A percentile compares a stretch with the other conserved stretches of the same genome.
Conservation (phyloP, 1,140 invertebrate genomes). For the Pogonomyrmex californicus region DNA sequence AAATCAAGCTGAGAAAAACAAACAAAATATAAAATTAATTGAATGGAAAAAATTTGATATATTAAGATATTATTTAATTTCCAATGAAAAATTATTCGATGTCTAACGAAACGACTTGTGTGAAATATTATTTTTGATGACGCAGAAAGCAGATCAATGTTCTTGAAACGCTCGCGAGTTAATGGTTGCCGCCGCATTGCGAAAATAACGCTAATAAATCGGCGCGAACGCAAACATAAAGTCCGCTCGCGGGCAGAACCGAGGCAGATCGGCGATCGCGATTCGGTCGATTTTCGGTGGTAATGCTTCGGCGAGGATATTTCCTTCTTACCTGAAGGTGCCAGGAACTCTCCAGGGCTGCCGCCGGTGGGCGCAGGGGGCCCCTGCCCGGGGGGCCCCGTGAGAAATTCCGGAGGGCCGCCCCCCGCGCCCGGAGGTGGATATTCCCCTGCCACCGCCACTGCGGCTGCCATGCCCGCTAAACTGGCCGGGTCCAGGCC, state of each 20-base stretch:
- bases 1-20: neutral
- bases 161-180: slow-evolving; percentile 19
- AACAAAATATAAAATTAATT: neutral
- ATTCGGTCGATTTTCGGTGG: slow-evolving; percentile 47
- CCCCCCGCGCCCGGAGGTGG: slow-evolving; percentile 89
- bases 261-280: slow-evolving; percentile 44
- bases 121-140: neutral
- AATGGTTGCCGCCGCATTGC: slow-evolving; percentile 10
- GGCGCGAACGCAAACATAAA: slow-evolving; percentile 42
- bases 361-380: slow-evolving; percentile 87
- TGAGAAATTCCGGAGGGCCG: slow-evolving; percentile 88
- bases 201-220: slow-evolving; percentile 51
- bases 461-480: slow-evolving; percentile 90
- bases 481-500: slow-evolving; percentile 90
- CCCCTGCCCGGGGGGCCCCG: slow-evolving; percentile 88
- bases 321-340: slow-evolving; percentile 84
- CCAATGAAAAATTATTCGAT: neutral
- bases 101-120: neutral
- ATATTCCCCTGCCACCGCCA: slow-evolving; percentile 89
- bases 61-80: neutral
- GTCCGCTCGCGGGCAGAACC: slow-evolving; percentile 11
- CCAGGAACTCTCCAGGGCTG: slow-evolving; percentile 86
- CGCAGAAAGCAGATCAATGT: slow-evolving; percentile 11
- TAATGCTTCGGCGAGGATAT: slow-evolving; percentile 41
- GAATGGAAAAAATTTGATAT: neutral